Evolutionary conservation across 2,888 invertebrate species (phyloP).

Genomic region (Lepetodrilus schrolli): DNA sequence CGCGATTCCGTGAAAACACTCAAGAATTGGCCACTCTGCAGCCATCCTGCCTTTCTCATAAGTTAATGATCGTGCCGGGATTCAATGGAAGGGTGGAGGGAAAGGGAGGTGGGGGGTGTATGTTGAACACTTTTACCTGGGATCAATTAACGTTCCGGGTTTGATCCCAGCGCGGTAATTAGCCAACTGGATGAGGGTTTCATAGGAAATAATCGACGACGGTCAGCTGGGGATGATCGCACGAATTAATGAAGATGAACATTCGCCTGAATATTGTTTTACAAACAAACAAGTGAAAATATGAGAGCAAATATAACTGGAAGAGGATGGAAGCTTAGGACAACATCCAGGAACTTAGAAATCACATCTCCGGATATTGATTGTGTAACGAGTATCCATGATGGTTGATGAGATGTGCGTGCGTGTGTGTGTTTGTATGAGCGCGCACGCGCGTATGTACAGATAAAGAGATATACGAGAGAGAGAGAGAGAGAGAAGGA

Average conservation of each 20-base stretch:
- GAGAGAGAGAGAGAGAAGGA: too few species aligned
- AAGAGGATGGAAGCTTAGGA: too few species aligned
- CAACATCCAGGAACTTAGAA: too few species aligned
- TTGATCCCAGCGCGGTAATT: constrained; percentile 11
- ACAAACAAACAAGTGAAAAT: too few species aligned
- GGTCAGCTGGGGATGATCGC: neutral
- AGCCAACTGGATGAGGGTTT: neutral
- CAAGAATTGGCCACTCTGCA: neutral
- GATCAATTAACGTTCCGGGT: neutral
- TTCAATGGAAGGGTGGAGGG: too few species aligned
- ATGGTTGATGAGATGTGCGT: too few species aligned
- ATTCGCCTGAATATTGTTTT: neutral
- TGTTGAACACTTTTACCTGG: neutral
- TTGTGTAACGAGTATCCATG: too few species aligned
- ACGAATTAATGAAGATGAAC: neutral
- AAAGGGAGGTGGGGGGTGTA: neutral
- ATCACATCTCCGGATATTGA: too few species aligned
- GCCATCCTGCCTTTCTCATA: constrained; percentile 3
- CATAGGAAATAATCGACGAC: neutral
- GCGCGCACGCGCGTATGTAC: too few species aligned
- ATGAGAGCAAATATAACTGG: too few species aligned
- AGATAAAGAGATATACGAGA: too few species aligned
- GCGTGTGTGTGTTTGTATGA: too few species aligned
- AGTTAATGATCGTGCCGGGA: neutral
- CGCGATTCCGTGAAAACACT: constrained; percentile 8